Conservation (phyloP, 1,140 invertebrate species). For the Bombus haemorrhoidalis region DNA sequence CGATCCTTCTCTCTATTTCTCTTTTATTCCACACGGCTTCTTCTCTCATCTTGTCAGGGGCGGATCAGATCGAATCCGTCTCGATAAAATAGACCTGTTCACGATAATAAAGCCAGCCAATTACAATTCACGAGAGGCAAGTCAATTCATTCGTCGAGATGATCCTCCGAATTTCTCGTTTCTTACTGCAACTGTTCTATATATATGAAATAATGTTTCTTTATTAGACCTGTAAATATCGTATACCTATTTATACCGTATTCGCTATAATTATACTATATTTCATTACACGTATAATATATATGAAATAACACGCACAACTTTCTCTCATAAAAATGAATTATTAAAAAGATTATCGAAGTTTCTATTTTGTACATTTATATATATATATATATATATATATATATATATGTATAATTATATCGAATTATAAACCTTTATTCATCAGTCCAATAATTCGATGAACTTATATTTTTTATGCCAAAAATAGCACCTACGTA, state of each 20-base stretch:
- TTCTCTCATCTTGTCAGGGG: slow-evolving; percentile 61
- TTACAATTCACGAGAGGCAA: neutral
- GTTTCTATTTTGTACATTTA: too few species aligned
- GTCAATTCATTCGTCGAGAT: neutral
- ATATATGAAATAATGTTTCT: too few species aligned
- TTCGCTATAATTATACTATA: neutral
- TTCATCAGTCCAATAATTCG: too few species aligned
- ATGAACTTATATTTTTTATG: neutral
- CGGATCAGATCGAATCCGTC: slow-evolving; percentile 51
- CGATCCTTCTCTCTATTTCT: slow-evolving; percentile 53
- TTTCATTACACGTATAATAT: neutral
- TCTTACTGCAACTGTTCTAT: too few species aligned
- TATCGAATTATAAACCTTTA: neutral
- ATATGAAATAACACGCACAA: too few species aligned
- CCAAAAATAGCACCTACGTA: too few species aligned
- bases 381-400: neutral
- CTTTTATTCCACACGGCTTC: slow-evolving; percentile 50
- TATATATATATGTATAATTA: neutral
- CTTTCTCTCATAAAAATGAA: neutral
- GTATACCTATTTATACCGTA: neutral
- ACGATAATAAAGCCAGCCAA: slow-evolving; percentile 9
- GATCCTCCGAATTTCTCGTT: neutral
- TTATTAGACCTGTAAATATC: neutral
- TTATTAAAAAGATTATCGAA: neutral
- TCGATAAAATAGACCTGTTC: slow-evolving; percentile 13